These are phyloP conservation scores for Cantharis lateralis DNA, from an alignment of 2,888 invertebrate genomes.

Conservation along the genomic window DNA sequence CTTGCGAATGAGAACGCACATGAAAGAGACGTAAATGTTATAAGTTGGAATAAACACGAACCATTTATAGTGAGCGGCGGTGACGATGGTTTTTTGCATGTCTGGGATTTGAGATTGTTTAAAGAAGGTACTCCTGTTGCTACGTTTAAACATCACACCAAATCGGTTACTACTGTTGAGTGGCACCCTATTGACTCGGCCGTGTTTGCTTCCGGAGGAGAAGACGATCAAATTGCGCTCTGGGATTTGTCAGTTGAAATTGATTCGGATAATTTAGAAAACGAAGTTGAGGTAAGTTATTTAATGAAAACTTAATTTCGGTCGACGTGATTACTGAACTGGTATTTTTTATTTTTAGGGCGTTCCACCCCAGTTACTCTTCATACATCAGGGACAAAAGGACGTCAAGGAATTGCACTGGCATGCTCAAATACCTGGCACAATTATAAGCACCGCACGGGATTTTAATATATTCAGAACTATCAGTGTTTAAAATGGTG, in stretches of 20 bases:
- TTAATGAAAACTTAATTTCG: too few species aligned
- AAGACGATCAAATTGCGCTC: constrained; percentile 93
- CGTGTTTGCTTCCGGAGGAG: constrained; percentile 90
- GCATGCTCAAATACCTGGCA: constrained; percentile 95
- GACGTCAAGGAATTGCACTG: constrained; percentile 99
- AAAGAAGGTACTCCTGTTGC: constrained; percentile 81
- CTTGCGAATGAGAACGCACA: constrained; percentile 85
- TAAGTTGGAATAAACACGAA: constrained; percentile 93
- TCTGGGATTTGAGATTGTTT: constrained; percentile 95
- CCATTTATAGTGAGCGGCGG: constrained; percentile 89
- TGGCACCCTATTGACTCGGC: constrained; percentile 95
- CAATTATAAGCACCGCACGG: constrained; percentile 91
- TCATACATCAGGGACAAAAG: constrained; percentile 96
- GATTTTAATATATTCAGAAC: constrained; percentile 98
- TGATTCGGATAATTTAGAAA: constrained; percentile 66
- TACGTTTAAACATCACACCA: constrained; percentile 93
- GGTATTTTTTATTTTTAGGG: constrained; percentile 57
- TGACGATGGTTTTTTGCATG: constrained; percentile 91
- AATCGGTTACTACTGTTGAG: constrained; percentile 92
- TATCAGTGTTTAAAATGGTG: constrained; percentile 80
- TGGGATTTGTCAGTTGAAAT: constrained; percentile 96
- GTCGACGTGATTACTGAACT: too few species aligned
- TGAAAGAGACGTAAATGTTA: constrained; percentile 92
- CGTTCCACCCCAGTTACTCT: constrained; percentile 92
- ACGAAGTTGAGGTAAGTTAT: constrained; percentile 57